Conservation (phyloP, 2,888 invertebrate genomes). For the Morpho helenor region DNA sequence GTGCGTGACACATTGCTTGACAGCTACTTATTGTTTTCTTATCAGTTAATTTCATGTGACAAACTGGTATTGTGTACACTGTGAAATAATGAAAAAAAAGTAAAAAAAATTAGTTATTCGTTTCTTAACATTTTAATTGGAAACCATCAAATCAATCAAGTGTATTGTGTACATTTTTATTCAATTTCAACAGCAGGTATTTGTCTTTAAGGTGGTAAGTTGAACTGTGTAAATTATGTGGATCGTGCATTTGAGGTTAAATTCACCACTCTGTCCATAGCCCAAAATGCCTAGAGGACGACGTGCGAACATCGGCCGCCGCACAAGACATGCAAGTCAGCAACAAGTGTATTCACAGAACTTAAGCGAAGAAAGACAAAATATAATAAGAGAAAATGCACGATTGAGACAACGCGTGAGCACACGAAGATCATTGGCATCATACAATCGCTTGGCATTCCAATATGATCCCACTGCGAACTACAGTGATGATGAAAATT, state of each 20-base stretch:
- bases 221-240: constrained; percentile 32
- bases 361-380: constrained; percentile 26
- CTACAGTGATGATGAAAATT: constrained; percentile 36
- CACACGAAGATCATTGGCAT: constrained; percentile 31
- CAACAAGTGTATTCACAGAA: constrained; percentile 31
- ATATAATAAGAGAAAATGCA: constrained; percentile 27
- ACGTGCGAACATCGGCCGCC: constrained; percentile 35
- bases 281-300: constrained; percentile 35
- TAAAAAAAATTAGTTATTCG: not conserved
- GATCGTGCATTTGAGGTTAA: constrained; percentile 28
- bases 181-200: constrained; percentile 31
- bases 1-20: constrained; percentile 27
- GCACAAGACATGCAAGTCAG: constrained; percentile 33
- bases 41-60: constrained; percentile 14
- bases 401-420: constrained; percentile 34
- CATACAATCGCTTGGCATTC: too few relatives aligned
- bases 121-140: not conserved
- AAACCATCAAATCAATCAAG: constrained; percentile 27
- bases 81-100: constrained; percentile 22
- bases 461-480: constrained; percentile 26
- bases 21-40: constrained; percentile 25
- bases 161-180: constrained; percentile 29
- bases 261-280: constrained; percentile 32
- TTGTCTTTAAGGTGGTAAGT: constrained; percentile 32
- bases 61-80: constrained; percentile 26